phyloP scores from a whole-genome alignment of 2,888 invertebrate species.

The Idaea straminata region DNA sequence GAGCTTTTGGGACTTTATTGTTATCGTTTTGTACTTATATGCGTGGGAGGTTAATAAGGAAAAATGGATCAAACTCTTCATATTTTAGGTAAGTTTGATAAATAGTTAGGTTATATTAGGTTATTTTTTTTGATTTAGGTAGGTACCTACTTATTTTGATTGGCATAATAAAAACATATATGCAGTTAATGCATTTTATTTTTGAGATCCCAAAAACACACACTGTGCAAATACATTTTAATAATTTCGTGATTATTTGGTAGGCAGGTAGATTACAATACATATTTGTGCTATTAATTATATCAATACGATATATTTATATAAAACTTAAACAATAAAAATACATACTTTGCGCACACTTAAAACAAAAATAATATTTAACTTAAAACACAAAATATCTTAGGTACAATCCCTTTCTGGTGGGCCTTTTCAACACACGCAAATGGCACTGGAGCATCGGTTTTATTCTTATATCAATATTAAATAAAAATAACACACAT shows the following conservation, averaged over 20 bases:
- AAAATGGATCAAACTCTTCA: neutral
- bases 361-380: constrained; percentile 14
- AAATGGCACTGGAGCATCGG: constrained; percentile 75
- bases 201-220: constrained; percentile 81
- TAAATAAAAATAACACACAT: constrained; percentile 28
- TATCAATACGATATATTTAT: constrained; percentile 29
- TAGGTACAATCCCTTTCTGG: constrained; percentile 21
- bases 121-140: neutral
- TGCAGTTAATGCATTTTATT: constrained; percentile 73
- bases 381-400: constrained; percentile 23
- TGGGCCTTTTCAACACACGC: constrained; percentile 41
- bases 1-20: neutral
- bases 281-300: constrained; percentile 25
- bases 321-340: constrained; percentile 33
- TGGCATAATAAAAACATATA: constrained; percentile 27
- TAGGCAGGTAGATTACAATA: constrained; percentile 29
- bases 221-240: constrained; percentile 60
- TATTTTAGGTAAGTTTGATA: neutral
- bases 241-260: constrained; percentile 36
- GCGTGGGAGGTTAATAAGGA: neutral
- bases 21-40: neutral
- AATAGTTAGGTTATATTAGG: neutral
- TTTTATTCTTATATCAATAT: constrained; percentile 41
- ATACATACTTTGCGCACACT: constrained; percentile 30
- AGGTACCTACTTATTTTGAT: neutral